Base-by-base conservation (phyloP, 2,888 invertebrate genomes). In the Drosophila putrida region DNA sequence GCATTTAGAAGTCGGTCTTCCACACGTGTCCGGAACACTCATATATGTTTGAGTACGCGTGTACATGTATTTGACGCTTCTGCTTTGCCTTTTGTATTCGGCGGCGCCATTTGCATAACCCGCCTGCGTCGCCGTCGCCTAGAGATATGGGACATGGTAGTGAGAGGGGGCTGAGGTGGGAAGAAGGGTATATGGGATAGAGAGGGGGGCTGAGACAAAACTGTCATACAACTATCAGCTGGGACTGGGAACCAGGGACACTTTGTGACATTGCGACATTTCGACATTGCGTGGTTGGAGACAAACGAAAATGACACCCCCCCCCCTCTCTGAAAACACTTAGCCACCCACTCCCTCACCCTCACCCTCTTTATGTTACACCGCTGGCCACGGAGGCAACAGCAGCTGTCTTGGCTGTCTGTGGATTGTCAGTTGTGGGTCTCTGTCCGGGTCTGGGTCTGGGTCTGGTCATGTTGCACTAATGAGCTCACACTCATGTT, bases 401-500 rank as follows among this genome's bases (percentile, higher is more conserved):
- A 33, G 53, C 75, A 64, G 58, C 76, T 76, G 66, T 53, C 55
- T 55, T 36, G 13, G 25, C 44, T 68, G 50, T 73, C 61, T 38
- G 33, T 33, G 57, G 50, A 38, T 44, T 55, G 53, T 72, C 39
- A 63, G 63, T 53, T 74, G 73, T 72, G 41, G 74, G 68, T 31
- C 20, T 20, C 20, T 20, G 20, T 20, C 25, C 41, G 43, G 54
- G 58, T 71, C 28, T 57, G 62, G 65, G 60, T 75, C 78, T 77
- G 49, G 78, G 74, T 70, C 78, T 74, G 66, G 76, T 78, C 78
- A 74, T 74, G 75, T 76, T 78, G 75, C 70, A 71, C 78, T 76
- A 78, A 78, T 76, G 65, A 76, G 78, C 78, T 76, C 55, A 64
- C 54, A 60, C 73, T 68, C 74, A 46, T 63, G 51, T 63, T 75